Evolutionary conservation across 2,113 vertebrate species (phyloP), one percentile per base, ranked within the genome.

Genomic region (Rhinogobius similis): DNA sequence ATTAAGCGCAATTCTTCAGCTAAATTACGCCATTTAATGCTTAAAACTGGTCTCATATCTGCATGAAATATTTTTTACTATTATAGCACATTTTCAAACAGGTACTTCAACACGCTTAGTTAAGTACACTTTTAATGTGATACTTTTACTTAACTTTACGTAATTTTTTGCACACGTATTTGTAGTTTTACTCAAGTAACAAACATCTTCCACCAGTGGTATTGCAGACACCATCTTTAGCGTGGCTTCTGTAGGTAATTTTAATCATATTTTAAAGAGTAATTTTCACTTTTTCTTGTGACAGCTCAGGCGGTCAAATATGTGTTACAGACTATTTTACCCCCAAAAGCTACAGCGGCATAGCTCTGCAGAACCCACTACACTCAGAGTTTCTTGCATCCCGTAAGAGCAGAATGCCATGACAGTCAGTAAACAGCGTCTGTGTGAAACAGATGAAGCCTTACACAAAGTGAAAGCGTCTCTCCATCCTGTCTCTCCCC

Each of bases 371-470:
- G 55, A 7, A 16, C 43, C 13, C 46, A 9, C 20, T 44, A 44
- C 50, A 48, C 48, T 65, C 41, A 63, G n/a, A n/a, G 53, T 21
- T 21, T 38, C 23, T 36, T 24, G 64, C 62, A 56, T 38, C 44
- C 27, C 43, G 29, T 65, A 10, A 27, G 3, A 29, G 27, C 10
- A 5, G 14, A 32, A 16, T 11, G 29, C 29, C 41, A 46, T 32
- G 70, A 69, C 43, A 65, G 56, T 41, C 62, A 67, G 23, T 67
- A 26, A 70, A 69, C 27, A 14, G n/a, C 66, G 52, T 75, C 67
- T 77, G 72, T 68, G 72, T 77, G 73, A 81, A 74, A 72, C 9
- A 50, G 76, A 66, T 73, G 78, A 68, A 77, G 72, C 48, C 26
- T 77, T 65, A 85, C 72, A 48, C 23, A 46, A 73, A 79, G 69